Evolutionary conservation across 2,797 vertebrate species (phyloP).

Genomic region (Rhinichthys osculus): DNA sequence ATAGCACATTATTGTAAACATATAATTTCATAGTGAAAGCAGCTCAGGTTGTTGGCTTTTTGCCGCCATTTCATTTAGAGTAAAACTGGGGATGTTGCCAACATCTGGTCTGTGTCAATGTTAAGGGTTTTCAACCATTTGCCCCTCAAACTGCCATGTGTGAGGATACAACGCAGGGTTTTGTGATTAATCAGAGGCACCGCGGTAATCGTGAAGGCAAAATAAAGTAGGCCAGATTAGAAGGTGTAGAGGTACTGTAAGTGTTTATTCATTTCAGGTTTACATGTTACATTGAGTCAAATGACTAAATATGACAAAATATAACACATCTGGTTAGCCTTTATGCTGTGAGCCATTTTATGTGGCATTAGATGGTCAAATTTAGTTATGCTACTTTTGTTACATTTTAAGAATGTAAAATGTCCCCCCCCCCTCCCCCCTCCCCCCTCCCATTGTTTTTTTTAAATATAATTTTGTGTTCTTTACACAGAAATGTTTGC

Average conservation of each 20-base stretch:
- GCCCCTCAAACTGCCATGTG: conserved; percentile 70
- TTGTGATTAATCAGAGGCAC: conserved; percentile 83
- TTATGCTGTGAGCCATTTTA: neutral
- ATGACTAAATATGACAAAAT: conserved; percentile 17
- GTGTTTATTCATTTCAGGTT: conserved; percentile 38
- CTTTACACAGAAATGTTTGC: neutral
- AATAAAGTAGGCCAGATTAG: conserved; percentile 70
- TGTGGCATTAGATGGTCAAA: neutral
- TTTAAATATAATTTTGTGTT: neutral
- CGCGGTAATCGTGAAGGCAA: conserved; percentile 75
- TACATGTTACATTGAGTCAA: conserved; percentile 18
- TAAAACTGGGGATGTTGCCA: conserved; percentile 74
- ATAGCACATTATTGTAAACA: conserved; percentile 84
- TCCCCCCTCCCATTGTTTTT: no score
- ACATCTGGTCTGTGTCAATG: conserved; percentile 86
- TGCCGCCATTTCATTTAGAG: conserved; percentile 82
- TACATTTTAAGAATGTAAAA: neutral
- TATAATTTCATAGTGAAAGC: conserved; percentile 83
- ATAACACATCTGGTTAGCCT: neutral
- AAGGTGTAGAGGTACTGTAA: conserved; percentile 59
- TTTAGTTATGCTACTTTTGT: neutral
- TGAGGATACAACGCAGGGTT: conserved; percentile 79
- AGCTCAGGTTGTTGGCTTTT: conserved; percentile 82
- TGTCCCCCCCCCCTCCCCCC: no score
- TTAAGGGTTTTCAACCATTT: conserved; percentile 69